Percentiles rank a stretch among this genome's conserved stretches.
These are phyloP conservation scores for Ctenosaura bakeri DNA, from an alignment of 2,797 vertebrate species.

Conservation along the genomic window DNA sequence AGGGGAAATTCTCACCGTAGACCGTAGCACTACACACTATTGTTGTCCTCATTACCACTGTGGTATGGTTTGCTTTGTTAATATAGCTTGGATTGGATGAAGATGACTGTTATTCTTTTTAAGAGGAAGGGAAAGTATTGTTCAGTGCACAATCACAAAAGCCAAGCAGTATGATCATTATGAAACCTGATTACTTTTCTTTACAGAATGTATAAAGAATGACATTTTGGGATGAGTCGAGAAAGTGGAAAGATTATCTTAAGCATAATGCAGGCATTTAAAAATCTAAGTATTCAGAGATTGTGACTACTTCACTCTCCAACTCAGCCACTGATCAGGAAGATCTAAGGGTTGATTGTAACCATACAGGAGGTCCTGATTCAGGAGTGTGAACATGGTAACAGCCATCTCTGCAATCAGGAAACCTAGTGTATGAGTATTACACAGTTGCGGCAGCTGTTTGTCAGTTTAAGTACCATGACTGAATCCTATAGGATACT, in stretches of 20 bases:
- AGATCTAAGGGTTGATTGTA: background rate
- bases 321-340: background rate
- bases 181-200: background rate
- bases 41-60: slow-evolving; percentile 96
- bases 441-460: too few relatives aligned
- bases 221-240: background rate
- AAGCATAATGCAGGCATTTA: background rate
- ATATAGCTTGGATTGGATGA: background rate
- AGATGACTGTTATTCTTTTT: background rate
- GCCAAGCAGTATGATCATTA: background rate
- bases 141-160: background rate
- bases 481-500: too few relatives aligned
- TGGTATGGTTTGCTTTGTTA: slow-evolving; percentile 80
- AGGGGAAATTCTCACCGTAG: slow-evolving; percentile 93
- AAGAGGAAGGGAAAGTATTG: background rate
- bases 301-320: too few relatives aligned
- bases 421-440: too few relatives aligned
- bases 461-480: too few relatives aligned
- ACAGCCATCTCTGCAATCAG: too few relatives aligned
- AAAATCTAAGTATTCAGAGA: background rate
- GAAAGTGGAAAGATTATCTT: background rate
- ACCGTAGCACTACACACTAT: slow-evolving; percentile 88
- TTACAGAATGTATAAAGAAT: too few relatives aligned
- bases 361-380: too few relatives aligned
- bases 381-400: too few relatives aligned